These are phyloP conservation scores for Pyxicephalus adspersus DNA, from an alignment of 2,113 vertebrate genomes.

Conservation along the genomic window DNA sequence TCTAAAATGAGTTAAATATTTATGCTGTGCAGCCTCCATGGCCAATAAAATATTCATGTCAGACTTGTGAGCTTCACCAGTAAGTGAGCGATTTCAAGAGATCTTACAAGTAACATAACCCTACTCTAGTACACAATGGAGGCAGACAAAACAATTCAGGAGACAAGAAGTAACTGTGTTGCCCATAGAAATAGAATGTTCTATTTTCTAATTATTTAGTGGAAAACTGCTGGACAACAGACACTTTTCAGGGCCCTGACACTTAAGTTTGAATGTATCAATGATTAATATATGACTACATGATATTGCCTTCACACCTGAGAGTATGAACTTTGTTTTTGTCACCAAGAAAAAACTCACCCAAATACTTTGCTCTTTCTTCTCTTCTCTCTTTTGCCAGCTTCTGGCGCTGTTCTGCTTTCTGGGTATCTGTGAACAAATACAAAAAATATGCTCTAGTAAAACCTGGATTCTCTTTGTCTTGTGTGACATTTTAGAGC, in stretches of 20 bases:
- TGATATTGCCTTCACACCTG: too few species aligned
- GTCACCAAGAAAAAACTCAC: constrained; percentile 70
- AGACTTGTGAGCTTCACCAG: constrained; percentile 10
- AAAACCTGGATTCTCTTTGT: neutral
- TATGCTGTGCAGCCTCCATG: constrained; percentile 2
- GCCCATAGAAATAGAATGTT: too few species aligned
- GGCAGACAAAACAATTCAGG: too few species aligned
- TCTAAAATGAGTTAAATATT: constrained; percentile 40
- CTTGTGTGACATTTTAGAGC: too few species aligned
- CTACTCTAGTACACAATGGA: neutral
- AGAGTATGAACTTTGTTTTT: too few species aligned
- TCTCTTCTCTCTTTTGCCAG: constrained; percentile 90
- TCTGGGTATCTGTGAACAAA: constrained; percentile 78
- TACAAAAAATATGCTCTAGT: neutral
- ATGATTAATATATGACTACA: too few species aligned
- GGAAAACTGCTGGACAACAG: too few species aligned
- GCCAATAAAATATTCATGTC: constrained; percentile 43
- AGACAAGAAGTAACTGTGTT: too few species aligned
- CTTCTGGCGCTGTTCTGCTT: constrained; percentile 89
- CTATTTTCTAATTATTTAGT: too few species aligned
- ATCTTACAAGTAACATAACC: neutral
- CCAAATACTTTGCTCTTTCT: constrained; percentile 92
- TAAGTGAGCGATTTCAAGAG: constrained; percentile 6
- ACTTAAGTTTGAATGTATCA: too few species aligned
- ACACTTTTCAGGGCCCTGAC: too few species aligned